Evolutionary conservation across 2,797 vertebrate species (phyloP).

Genomic region (Craterocephalus amniculus): DNA sequence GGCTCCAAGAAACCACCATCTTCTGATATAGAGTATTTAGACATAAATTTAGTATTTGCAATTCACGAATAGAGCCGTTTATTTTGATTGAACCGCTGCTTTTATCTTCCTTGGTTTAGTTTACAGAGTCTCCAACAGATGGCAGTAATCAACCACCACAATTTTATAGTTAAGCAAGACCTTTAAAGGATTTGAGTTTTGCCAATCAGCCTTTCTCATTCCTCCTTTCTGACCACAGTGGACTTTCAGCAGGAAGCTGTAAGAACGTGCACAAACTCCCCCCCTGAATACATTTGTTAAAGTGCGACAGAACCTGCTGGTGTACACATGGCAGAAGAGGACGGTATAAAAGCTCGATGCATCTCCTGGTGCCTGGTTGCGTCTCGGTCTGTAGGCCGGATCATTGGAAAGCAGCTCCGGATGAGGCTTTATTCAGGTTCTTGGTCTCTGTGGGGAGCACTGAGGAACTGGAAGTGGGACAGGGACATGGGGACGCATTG

Average conservation of each 20-base stretch:
- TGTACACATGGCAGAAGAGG: slow-evolving; percentile 13
- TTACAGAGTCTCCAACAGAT: slow-evolving; percentile 53
- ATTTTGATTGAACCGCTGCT: slow-evolving; percentile 8
- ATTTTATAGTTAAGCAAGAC: not conserved
- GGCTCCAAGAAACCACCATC: too few relatives aligned
- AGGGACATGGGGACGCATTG: slow-evolving; percentile 50
- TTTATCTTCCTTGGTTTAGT: slow-evolving; percentile 16
- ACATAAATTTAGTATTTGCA: not conserved
- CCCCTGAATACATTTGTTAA: slow-evolving; percentile 28
- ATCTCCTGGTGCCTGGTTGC: too few relatives aligned
- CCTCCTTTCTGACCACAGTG: not conserved
- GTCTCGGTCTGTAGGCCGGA: slow-evolving; percentile 21
- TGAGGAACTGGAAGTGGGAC: slow-evolving; percentile 60
- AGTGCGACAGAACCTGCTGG: slow-evolving; percentile 18
- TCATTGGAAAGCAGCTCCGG: slow-evolving; percentile 58
- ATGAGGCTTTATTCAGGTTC: slow-evolving; percentile 57
- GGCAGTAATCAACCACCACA: slow-evolving; percentile 53
- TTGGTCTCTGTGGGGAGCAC: slow-evolving; percentile 53
- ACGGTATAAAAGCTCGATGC: slow-evolving; percentile 16
- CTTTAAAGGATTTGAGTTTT: slow-evolving; percentile 12
- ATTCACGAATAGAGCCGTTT: not conserved
- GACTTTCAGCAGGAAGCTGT: slow-evolving; percentile 13
- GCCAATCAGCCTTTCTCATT: not conserved
- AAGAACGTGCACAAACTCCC: not conserved
- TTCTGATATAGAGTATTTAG: too few relatives aligned